Evolutionary conservation across 2,888 invertebrate species (phyloP), one percentile per base, ranked within the genome.

Genomic region (Rhagonycha fulva): DNA sequence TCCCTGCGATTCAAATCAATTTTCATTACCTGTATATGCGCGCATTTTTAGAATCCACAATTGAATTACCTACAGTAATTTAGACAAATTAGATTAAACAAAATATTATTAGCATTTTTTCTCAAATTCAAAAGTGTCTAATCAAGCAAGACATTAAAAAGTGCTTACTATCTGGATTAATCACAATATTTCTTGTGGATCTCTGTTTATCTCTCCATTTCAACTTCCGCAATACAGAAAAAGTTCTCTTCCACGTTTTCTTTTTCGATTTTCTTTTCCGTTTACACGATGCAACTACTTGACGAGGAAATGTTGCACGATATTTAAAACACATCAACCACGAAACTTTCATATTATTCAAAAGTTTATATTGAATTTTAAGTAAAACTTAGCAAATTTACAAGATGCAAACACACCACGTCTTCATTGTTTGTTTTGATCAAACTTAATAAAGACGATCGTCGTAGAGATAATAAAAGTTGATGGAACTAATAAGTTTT

Each of bases 281-380:
- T 72, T 32, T 61, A 47, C 24, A 66, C 9, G 24, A 26, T 66
- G 32, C 23, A 19, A 67, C 11, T 28, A 71, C 69, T 72, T 71
- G 63, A 68, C 75, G 68, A 47, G 75, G 80, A 67, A 80, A 72
- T 11, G 76, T 77, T 62, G 72, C 76, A 62, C 76, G 77, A 24
- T 78, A 74, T 70, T 76, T 81, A 10, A 83, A 76, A 79, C 85
- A 85, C 76, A 82, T 74, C 32, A 84, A 78, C 84, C 85, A 85
- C 72, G 82, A 83, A 68, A 85, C 71, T 78, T 85, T 85, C 85
- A 86, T 86, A 61, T 71, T 19, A 19, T 19, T 71, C 62, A 23
- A 70, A 67, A 32, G 19, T 63, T 19, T 12, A 71, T 62, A 62
- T 19, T 19, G 11, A 47, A 70, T 30, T 68, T 68, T 68, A 19